Percentiles rank a stretch among this genome's conserved stretches.
Conservation (phyloP, 2,797 vertebrate genomes). For the Alca torda region DNA sequence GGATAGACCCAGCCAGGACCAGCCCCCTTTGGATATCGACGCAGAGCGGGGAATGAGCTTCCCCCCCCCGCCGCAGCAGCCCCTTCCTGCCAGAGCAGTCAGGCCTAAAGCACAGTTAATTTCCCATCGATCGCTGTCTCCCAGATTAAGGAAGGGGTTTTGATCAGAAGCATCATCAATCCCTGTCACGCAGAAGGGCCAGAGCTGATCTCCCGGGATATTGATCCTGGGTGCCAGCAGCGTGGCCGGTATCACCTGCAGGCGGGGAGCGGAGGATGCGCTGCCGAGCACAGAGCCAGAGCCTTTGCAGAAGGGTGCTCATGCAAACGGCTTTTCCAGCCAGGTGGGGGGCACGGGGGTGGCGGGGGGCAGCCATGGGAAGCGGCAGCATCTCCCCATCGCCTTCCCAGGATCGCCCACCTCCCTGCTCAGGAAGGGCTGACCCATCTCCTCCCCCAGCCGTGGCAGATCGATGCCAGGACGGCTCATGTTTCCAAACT, state of each 20-base stretch:
- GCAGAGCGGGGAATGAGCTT: background rate
- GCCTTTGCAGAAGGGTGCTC: background rate
- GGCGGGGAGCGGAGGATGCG: background rate
- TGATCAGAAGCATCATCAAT: background rate
- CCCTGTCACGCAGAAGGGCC: background rate
- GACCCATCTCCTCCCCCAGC: background rate
- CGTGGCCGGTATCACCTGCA: background rate
- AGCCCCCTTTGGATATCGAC: background rate
- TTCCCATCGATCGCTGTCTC: slow-evolving; percentile 32
- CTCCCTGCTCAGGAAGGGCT: background rate
- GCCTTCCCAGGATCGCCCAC: background rate
- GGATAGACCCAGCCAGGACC: background rate
- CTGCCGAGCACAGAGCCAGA: background rate
- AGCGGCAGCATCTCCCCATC: background rate
- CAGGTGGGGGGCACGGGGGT: accelerated
- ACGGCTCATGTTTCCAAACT: background rate
- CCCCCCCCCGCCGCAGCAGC: background rate
- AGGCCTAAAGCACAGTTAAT: slow-evolving; percentile 7
- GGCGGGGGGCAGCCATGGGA: accelerated
- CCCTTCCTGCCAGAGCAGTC: background rate
- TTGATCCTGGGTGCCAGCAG: background rate
- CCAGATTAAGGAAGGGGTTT: background rate
- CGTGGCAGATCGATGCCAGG: background rate
- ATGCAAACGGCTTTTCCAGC: background rate
- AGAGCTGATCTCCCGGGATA: background rate